phyloP scores from a whole-genome alignment of 2,113 vertebrate genomes.

The Sorex araneus region DNA sequence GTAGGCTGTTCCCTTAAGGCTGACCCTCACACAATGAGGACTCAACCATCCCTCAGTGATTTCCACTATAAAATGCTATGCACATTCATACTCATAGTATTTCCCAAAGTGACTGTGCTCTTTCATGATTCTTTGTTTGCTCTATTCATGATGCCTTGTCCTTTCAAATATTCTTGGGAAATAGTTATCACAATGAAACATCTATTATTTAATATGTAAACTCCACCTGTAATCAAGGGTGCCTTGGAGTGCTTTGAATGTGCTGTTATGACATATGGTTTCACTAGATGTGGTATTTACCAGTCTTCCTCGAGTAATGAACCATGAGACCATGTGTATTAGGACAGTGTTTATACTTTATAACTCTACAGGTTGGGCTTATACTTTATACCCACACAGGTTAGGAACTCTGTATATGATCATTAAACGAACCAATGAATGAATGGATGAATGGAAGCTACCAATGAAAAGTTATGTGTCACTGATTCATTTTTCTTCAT shows the following conservation, averaged over 20 bases:
- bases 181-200: not conserved
- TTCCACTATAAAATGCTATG: not conserved
- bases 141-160: not conserved
- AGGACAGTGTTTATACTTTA: not conserved
- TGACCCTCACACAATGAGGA: not conserved
- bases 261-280: not conserved
- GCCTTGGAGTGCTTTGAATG: not conserved
- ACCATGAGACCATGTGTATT: not conserved
- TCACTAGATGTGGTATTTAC: not conserved
- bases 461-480: not conserved
- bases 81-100: not conserved
- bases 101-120: not conserved
- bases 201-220: not conserved
- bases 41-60: not conserved
- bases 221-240: not conserved
- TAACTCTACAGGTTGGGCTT: too few species aligned
- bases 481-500: constrained; percentile 39
- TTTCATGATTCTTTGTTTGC: not conserved
- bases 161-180: not conserved
- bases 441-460: not conserved
- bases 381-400: not conserved
- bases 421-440: not conserved
- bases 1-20: not conserved
- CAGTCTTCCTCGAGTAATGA: not conserved
- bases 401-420: not conserved